Evolutionary conservation across 1,140 invertebrate species (phyloP).

Genomic region (Oncopodura yosiiana): DNA sequence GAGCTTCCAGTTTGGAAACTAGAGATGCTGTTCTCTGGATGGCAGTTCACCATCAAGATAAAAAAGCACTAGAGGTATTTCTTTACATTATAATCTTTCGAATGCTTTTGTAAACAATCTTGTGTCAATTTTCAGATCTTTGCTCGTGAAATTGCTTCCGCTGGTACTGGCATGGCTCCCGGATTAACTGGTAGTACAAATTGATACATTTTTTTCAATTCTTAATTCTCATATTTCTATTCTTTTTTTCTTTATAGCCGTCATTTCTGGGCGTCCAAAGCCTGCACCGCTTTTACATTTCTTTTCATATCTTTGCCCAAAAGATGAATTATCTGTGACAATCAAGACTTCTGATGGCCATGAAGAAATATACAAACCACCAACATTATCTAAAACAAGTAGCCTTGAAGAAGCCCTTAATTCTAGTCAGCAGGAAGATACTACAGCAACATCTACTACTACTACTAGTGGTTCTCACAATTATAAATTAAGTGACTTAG

Average conservation of each 20-base stretch:
- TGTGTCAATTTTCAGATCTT: conserved; percentile 37
- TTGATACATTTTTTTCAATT: too few species aligned
- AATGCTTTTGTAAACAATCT: not conserved
- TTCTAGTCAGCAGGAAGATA: not conserved
- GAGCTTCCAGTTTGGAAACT: conserved; percentile 31
- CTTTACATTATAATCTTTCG: not conserved
- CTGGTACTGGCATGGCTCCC: conserved; percentile 50
- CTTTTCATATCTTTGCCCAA: conserved; percentile 45
- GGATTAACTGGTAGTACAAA: too few species aligned
- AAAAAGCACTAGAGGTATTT: conserved; percentile 42
- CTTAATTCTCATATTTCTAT: too few species aligned
- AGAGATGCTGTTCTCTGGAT: conserved; percentile 45
- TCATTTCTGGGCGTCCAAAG: conserved; percentile 45
- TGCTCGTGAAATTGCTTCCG: conserved; percentile 46
- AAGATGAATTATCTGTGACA: conserved; percentile 40
- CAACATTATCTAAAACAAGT: conserved; percentile 1
- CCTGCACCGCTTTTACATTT: conserved; percentile 44
- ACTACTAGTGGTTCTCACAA: conserved; percentile 37
- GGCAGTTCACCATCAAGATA: conserved; percentile 44
- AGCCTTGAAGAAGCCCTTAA: not conserved
- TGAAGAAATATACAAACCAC: conserved; percentile 9
- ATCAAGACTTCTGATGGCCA: conserved; percentile 26
- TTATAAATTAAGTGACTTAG: conserved; percentile 43
- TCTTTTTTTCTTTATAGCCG: too few species aligned
- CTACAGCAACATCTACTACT: not conserved